These are phyloP conservation scores for Chiloscyllium punctatum DNA, from an alignment of 2,797 vertebrate genomes.

Conservation along the genomic window DNA sequence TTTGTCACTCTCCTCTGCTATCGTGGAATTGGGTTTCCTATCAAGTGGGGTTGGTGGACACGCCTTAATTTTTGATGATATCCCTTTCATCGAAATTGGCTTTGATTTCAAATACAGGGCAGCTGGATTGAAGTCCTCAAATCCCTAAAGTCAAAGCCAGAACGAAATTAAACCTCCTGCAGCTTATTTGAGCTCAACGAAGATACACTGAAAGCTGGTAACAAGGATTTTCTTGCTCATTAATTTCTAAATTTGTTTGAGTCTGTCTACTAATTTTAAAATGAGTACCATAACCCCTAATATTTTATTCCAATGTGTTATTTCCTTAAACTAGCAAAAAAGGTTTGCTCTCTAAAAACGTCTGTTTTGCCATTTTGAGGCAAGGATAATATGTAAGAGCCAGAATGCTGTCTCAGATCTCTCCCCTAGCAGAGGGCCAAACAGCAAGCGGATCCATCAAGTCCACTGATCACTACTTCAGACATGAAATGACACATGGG, in stretches of 20 bases:
- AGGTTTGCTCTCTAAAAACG: background rate
- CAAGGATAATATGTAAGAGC: background rate
- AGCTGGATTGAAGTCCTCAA: slow-evolving; percentile 49
- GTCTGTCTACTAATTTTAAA: background rate
- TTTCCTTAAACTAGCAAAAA: background rate
- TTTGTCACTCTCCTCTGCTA: background rate
- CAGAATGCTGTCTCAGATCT: background rate
- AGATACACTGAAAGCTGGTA: background rate
- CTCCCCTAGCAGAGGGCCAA: background rate
- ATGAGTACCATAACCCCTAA: background rate
- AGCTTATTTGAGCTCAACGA: background rate
- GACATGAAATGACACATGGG: background rate
- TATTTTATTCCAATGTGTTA: background rate
- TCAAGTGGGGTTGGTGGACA: background rate
- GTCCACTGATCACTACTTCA: background rate
- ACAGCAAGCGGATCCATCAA: background rate
- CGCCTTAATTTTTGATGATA: background rate
- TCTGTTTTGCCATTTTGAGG: background rate
- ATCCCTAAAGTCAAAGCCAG: slow-evolving; percentile 46
- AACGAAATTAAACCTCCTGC: background rate
- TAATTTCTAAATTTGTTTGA: background rate
- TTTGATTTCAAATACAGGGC: slow-evolving; percentile 54
- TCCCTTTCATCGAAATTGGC: background rate
- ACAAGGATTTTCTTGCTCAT: background rate
- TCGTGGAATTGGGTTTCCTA: background rate